Evolutionary conservation across 2,888 invertebrate species (phyloP).

Genomic region (Cylloceria caligata): DNA sequence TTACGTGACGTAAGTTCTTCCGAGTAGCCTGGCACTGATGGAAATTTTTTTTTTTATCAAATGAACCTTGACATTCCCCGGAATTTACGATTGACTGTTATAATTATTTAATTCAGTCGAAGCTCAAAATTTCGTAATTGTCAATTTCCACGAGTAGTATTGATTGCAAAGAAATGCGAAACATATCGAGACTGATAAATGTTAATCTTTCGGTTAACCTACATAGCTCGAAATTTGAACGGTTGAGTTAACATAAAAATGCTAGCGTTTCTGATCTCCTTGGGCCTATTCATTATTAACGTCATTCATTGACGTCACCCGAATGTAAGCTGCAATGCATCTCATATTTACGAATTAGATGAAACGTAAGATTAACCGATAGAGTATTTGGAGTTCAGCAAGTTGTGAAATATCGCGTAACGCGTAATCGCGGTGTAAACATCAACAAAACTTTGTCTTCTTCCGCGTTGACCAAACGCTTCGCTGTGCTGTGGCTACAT

Average conservation of each 20-base stretch:
- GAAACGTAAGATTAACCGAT: not conserved
- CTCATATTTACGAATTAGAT: slow-evolving; percentile 9
- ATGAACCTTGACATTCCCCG: not conserved
- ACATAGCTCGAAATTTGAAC: not conserved
- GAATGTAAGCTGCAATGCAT: not conserved
- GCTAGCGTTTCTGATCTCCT: not conserved
- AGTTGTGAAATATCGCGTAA: slow-evolving; percentile 18
- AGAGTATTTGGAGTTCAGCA: not conserved
- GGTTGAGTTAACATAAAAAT: not conserved
- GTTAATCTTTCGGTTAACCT: not conserved
- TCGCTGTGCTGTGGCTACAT: not conserved
- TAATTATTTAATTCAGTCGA: not conserved
- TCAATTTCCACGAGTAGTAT: not conserved
- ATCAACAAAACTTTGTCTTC: slow-evolving; percentile 4
- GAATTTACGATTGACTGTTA: not conserved
- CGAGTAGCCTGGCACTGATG: not conserved
- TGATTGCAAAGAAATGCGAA: not conserved
- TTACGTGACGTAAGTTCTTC: too few relatives aligned
- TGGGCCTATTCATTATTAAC: not conserved
- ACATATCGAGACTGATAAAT: not conserved
- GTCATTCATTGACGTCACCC: slow-evolving; percentile 19
- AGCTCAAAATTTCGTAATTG: not conserved
- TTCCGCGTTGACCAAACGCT: not conserved
- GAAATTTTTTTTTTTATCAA: not conserved
- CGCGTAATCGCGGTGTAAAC: slow-evolving; percentile 1